Conservation (phyloP, 1,140 invertebrate species). For the Ceratosolen fusciceps region DNA sequence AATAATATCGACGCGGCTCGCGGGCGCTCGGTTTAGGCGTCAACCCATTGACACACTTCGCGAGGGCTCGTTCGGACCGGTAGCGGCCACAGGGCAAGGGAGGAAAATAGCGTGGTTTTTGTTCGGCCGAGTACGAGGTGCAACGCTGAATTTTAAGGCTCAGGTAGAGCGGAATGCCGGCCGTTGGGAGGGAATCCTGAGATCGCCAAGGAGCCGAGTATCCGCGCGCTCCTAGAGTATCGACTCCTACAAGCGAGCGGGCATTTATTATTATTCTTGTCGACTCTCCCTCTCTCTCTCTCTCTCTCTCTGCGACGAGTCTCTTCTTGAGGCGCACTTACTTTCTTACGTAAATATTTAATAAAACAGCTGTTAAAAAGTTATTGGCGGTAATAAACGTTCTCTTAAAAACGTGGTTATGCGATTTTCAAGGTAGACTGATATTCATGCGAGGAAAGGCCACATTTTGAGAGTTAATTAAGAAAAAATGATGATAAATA, state of each 20-base stretch:
- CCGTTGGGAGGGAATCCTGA: not conserved
- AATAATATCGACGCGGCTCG: conserved; percentile 17
- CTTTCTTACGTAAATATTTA: conserved; percentile 10
- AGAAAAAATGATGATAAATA: not conserved
- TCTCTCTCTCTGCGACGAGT: not conserved
- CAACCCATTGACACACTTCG: not conserved
- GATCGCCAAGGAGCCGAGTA: not conserved
- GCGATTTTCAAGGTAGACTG: not conserved
- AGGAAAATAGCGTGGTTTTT: not conserved
- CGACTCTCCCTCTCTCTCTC: no score
- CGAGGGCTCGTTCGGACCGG: no score
- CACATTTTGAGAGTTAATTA: not conserved
- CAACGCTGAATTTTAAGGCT: not conserved
- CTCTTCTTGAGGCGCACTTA: not conserved
- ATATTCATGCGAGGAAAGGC: not conserved
- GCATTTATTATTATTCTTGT: not conserved
- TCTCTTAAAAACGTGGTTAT: not conserved
- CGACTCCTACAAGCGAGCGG: not conserved
- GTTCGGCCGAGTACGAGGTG: not conserved
- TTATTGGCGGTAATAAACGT: not conserved
- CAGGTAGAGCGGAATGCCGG: conserved; percentile 4
- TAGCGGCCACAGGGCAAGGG: no score
- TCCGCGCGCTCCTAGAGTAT: not conserved
- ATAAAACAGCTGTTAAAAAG: not conserved
- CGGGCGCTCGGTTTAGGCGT: conserved; percentile 27